phyloP scores from a whole-genome alignment of 2,888 invertebrate species.

The Agrilus cyanescens region DNA sequence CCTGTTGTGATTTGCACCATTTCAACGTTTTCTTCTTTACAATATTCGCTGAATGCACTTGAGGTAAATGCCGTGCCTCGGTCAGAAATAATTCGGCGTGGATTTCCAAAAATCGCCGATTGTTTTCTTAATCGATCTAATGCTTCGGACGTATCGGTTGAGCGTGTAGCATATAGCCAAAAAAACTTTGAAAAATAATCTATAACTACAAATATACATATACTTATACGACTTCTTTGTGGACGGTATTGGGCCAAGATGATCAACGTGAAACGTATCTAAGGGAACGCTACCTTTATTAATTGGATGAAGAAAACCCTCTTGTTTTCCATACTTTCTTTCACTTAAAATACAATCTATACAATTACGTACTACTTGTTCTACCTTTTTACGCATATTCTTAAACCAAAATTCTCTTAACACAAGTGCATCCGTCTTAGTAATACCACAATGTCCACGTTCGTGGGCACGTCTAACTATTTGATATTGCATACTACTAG shows the following conservation, averaged over 20 bases:
- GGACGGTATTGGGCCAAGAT: too few relatives aligned
- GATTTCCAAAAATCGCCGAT: neutral
- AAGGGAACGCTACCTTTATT: neutral
- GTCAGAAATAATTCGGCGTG: neutral
- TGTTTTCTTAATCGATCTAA: too few relatives aligned
- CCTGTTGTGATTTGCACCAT: neutral
- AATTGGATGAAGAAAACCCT: neutral
- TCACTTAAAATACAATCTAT: neutral
- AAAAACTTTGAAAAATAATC: neutral
- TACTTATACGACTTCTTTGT: too few relatives aligned
- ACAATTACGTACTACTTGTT: neutral
- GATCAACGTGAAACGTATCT: neutral
- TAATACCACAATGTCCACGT: neutral
- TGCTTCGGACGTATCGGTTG: too few relatives aligned
- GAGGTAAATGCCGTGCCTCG: neutral
- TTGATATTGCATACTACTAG: neutral
- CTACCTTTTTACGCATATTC: neutral
- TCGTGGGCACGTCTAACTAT: neutral
- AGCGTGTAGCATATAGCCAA: neutral
- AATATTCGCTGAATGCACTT: too few relatives aligned
- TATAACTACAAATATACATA: neutral
- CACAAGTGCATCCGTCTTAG: neutral
- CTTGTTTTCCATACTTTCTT: neutral
- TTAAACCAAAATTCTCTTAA: neutral
- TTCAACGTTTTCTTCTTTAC: neutral